Base-by-base conservation (phyloP, 2,113 vertebrate species). In the Limnothrissa miodon region DNA sequence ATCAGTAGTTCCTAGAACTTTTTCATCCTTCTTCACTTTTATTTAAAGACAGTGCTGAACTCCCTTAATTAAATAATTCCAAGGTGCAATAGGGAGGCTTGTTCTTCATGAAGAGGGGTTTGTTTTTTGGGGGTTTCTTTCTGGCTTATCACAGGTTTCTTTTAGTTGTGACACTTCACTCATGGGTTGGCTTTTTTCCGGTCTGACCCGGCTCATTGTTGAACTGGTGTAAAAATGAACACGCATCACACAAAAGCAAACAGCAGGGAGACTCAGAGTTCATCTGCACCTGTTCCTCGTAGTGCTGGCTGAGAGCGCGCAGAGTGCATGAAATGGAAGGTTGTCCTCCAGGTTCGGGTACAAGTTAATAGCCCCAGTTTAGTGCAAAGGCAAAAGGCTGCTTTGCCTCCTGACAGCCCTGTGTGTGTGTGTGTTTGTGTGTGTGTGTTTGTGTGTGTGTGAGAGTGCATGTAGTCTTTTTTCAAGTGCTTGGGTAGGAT, bases 371-470 rank as follows among this genome's bases (percentile, higher is more conserved):
- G 66, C 66, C 13, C 66, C 29, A 39, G 36, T 74, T 74, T 0
- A 74, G 66, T 39, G 4, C 10, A 74, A 29, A 74, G 66, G 29
- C 29, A 74, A n/a, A n/a, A n/a, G 33, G 66, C 51, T 56, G 23
- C 51, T 56, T 21, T 56, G 51, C 29, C 66, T 39, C 11, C 36
- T 74, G 66, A 74, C 66, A 33, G 33, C 66, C 29, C 66, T 66
- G 59, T 0, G 25, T 66, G 59, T 66, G 59, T 66, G 59, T 66
- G 59, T 29, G 59, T 66, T n/a, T 66, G 59, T 66, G 59, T 66
- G 59, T 66, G 59, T 66, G 25, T 66, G 59, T 66, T n/a, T 66
- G 59, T 66, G 59, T 33, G 59, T 33, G 59, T 66, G 59, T 33
- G 25, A 33, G 59, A 33, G 8, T 66, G n/a, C 11, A 25, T 66